These are phyloP conservation scores for Turdus rufiventris DNA, from an alignment of 2,113 vertebrate species.

Conservation along the genomic window DNA sequence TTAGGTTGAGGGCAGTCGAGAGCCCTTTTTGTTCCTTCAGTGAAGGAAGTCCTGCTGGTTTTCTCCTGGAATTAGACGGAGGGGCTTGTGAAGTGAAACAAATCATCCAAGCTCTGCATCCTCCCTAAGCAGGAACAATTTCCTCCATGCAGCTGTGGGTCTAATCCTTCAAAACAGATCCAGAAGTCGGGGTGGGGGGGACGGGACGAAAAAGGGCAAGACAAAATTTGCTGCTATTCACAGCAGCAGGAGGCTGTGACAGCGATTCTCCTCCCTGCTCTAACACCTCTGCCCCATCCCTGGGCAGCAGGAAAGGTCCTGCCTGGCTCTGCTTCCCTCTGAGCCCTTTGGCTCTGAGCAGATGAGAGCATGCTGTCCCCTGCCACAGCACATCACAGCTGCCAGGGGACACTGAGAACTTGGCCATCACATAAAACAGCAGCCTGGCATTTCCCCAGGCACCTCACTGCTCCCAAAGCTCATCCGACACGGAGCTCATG, in stretches of 20 bases:
- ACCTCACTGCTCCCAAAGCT: not conserved
- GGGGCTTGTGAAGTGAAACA: not conserved
- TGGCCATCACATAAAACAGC: not conserved
- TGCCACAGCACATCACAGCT: not conserved
- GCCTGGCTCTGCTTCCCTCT: not conserved
- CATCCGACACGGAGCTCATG: not conserved
- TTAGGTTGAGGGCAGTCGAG: rapidly evolving
- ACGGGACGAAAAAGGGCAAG: not conserved
- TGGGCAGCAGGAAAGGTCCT: not conserved
- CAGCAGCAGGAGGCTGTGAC: not conserved
- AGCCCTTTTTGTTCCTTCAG: not conserved
- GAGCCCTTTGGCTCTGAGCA: not conserved
- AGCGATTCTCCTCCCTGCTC: not conserved
- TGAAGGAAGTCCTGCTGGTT: not conserved
- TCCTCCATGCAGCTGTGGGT: not conserved
- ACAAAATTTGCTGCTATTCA: not conserved
- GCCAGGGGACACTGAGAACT: not conserved
- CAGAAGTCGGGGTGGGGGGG: not conserved
- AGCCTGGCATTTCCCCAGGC: not conserved
- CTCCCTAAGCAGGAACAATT: not conserved
- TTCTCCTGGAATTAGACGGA: not conserved
- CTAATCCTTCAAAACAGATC: not conserved
- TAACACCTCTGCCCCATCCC: not conserved
- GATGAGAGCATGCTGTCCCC: not conserved
- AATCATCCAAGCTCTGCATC: not conserved